Conservation (phyloP, 2,797 vertebrate species). For the Taenioides sp. region DNA sequence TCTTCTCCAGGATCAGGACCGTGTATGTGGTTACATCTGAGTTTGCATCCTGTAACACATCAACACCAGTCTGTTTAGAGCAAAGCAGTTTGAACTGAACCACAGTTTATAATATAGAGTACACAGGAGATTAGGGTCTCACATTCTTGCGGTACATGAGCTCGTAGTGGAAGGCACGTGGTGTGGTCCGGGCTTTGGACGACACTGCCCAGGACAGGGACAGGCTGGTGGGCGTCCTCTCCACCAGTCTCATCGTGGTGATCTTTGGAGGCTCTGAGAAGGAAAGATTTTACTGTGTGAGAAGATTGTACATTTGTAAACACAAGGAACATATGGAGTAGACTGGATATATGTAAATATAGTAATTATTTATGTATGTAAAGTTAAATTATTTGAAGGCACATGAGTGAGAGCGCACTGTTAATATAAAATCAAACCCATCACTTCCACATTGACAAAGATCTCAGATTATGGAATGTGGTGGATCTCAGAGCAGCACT, state of each 20-base stretch:
- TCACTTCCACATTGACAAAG: neutral
- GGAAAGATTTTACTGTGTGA: neutral
- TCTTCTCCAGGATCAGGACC: constrained; percentile 85
- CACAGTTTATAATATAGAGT: neutral
- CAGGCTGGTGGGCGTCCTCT: constrained; percentile 80
- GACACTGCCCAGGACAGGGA: constrained; percentile 88
- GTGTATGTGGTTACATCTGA: constrained; percentile 84
- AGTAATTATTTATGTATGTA: neutral
- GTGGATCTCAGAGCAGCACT: neutral
- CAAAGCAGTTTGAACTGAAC: neutral
- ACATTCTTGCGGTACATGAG: constrained; percentile 94
- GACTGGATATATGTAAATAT: neutral
- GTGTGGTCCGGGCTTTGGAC: constrained; percentile 59
- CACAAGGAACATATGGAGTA: neutral
- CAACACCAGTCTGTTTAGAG: neutral
- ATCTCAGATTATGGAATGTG: neutral
- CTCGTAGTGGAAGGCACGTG: constrained; percentile 83
- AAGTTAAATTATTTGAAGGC: neutral
- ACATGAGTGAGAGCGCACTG: neutral
- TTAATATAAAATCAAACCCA: neutral
- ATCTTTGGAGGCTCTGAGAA: constrained; percentile 88
- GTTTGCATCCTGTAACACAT: constrained; percentile 65
- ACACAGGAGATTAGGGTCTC: neutral
- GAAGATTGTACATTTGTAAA: neutral
- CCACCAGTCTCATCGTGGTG: constrained; percentile 81